Evolutionary conservation across 2,888 invertebrate species (phyloP), one percentile per base, ranked within the genome.

Genomic region (Amphipoea lucens): DNA sequence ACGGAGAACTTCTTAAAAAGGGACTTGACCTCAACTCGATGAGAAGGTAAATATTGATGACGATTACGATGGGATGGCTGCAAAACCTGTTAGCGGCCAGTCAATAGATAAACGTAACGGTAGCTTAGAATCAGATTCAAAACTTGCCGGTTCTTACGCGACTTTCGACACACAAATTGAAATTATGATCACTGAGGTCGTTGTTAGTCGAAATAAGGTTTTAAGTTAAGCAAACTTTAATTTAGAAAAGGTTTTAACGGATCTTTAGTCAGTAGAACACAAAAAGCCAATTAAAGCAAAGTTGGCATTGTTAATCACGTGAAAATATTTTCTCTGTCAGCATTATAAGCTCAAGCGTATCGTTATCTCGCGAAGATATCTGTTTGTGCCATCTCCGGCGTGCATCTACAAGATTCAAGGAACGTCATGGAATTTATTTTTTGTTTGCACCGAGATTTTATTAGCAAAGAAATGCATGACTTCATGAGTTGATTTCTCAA

Each of bases 1-100:
- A 95, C 96, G 96, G 96, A 95, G 88, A 92, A 94, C 95, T 95
- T 96, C 96, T 94, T 93, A 89, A 90, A 90, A 92, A 94, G 92
- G 95, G 92, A 93, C 89, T 89, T 88, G 85, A 87, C 90, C 87
- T 90, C 89, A 92, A 92, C 92, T 92, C 90, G 87, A 87, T 87
- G 84, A 88, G 89, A 91, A 96, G 96, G 96, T 96, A 94, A 94
- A 92, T 92, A 88, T 84, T 88, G 82, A 84, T 84, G 72, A 84
- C 66, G 72, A 60, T 81, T 73, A 67, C 78, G 54, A 71, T 74
- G 60, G 54, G 36, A 74, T 71, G 69, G 77, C 65, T 66, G 78
- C 62, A 11, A 74, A 87, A 87, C 85, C 83, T 68, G 88, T 87
- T 85, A 45, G 23, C 51, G 74, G 69, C 63, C 62, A 74, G 76